Evolutionary conservation across 2,797 vertebrate genomes (phyloP).

Genomic region (Mergus octosetaceus): DNA sequence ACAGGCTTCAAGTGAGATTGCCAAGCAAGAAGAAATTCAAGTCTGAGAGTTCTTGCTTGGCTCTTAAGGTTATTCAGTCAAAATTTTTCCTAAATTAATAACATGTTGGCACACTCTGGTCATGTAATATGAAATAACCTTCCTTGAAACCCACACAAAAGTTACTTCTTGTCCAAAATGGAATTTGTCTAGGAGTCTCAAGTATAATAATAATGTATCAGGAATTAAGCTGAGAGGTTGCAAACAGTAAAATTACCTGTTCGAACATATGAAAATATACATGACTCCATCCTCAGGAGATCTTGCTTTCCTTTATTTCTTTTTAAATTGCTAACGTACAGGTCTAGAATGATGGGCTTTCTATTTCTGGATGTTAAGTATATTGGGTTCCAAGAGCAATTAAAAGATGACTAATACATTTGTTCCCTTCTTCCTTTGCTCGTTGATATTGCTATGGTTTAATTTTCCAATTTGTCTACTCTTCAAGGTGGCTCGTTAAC

Average conservation of each 20-base stretch:
- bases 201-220: neutral
- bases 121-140: neutral
- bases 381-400: neutral
- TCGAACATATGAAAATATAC: neutral
- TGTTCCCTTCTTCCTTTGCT: neutral
- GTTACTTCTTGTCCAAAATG: neutral
- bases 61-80: neutral
- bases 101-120: too few species aligned
- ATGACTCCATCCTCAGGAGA: neutral
- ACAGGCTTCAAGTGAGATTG: neutral
- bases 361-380: neutral
- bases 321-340: neutral
- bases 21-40: neutral
- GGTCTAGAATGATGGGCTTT: neutral
- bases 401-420: constrained; percentile 15
- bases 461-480: neutral
- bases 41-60: neutral
- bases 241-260: neutral
- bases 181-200: neutral
- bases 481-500: neutral
- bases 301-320: neutral
- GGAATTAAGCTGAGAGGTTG: neutral
- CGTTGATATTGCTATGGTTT: neutral
- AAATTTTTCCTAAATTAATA: neutral
- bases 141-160: neutral